These are phyloP conservation scores for Bradynema listronoti DNA, from an alignment of 1,140 invertebrate genomes.

Conservation along the genomic window DNA sequence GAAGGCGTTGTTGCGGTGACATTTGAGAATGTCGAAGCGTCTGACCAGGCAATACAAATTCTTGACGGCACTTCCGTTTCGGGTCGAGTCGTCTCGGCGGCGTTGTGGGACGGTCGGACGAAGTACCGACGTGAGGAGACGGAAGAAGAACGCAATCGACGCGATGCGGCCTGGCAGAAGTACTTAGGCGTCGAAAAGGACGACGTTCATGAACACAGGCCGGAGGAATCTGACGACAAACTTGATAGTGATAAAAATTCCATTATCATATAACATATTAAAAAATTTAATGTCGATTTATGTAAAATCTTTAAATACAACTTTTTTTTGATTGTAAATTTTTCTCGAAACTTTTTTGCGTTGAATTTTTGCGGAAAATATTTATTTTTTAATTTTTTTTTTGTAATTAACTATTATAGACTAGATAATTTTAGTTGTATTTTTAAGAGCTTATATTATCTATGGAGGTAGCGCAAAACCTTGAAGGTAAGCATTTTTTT, in stretches of 20 bases:
- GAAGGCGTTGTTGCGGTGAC: constrained; percentile 86
- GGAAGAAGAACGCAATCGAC: constrained; percentile 73
- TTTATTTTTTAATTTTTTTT: too few species aligned
- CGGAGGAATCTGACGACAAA: too few species aligned
- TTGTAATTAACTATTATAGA: too few species aligned
- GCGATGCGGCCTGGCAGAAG: constrained; percentile 79
- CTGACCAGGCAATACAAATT: constrained; percentile 77
- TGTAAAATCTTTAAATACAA: too few species aligned
- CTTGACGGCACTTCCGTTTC: constrained; percentile 87
- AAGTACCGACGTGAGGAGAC: constrained; percentile 79
- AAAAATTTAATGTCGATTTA: too few species aligned
- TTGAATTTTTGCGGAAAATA: too few species aligned
- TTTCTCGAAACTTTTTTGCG: too few species aligned
- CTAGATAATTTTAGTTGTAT: too few species aligned
- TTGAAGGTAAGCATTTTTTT: constrained; percentile 30
- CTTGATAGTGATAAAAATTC: too few species aligned
- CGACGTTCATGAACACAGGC: constrained; percentile 30
- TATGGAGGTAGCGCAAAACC: constrained; percentile 40
- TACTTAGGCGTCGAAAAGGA: constrained; percentile 60
- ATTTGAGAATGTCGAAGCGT: constrained; percentile 80
- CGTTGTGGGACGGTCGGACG: constrained; percentile 88
- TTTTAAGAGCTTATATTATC: too few species aligned
- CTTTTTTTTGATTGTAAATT: too few species aligned
- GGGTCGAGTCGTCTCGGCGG: constrained; percentile 73
- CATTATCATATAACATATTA: too few species aligned